These are phyloP conservation scores for Balaenoptera acutorostrata DNA, from an alignment of 2,113 vertebrate genomes.

Conservation along the genomic window DNA sequence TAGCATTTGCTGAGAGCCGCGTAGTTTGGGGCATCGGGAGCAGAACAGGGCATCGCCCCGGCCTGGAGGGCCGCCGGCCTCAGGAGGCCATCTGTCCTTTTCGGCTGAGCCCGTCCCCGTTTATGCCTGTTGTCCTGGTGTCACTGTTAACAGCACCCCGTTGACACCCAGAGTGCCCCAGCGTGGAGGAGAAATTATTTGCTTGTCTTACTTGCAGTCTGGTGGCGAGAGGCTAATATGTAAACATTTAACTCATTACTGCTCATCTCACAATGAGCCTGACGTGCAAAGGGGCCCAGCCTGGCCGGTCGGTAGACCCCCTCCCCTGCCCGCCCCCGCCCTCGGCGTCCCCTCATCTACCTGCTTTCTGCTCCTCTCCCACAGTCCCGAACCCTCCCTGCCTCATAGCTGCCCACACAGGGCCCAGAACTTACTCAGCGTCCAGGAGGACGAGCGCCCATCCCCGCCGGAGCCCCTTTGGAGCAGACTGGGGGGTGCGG, in stretches of 20 bases:
- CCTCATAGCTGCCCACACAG: neutral
- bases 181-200: neutral
- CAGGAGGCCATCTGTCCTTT: fast-evolving
- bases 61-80: neutral
- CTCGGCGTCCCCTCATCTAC: fast-evolving
- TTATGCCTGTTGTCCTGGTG: neutral
- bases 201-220: neutral
- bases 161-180: neutral
- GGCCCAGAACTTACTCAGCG: neutral
- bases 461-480: neutral
- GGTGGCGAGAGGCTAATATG: neutral
- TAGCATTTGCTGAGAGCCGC: neutral
- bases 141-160: too few species aligned
- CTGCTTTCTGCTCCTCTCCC: neutral
- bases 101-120: neutral
- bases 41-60: neutral
- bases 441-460: too few species aligned
- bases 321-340: neutral
- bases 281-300: neutral
- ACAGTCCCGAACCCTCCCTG: neutral
- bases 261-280: neutral
- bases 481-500: neutral
- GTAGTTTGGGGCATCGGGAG: neutral
- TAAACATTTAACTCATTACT: neutral
- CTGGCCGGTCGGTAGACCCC: neutral